Evolutionary conservation across 1,140 invertebrate genomes (phyloP).

Genomic region (Dendroctonus valens): DNA sequence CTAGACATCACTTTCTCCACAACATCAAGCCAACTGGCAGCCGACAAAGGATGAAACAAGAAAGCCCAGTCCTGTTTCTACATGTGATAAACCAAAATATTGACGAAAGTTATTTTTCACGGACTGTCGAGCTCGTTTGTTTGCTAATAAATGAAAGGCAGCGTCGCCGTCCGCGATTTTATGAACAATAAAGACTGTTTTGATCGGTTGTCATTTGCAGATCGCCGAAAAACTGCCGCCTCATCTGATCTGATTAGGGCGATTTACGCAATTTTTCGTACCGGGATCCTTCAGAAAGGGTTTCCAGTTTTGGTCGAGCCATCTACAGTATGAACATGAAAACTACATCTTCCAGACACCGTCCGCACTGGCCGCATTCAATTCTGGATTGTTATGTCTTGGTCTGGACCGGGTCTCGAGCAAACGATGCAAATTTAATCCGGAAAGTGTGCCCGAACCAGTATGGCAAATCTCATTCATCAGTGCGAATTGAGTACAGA

Average conservation of each 20-base stretch:
- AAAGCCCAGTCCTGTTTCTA: slow-evolving; percentile 3
- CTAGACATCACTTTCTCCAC: too few relatives aligned
- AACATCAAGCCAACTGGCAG: too few relatives aligned
- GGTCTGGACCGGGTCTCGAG: slow-evolving; percentile 1
- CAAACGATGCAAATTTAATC: slow-evolving; percentile 33
- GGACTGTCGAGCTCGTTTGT: slow-evolving; percentile 5
- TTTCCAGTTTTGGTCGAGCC: too few relatives aligned
- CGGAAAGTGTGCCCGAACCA: slow-evolving; percentile 25
- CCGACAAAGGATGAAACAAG: too few relatives aligned
- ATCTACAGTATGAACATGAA: too few relatives aligned
- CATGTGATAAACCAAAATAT: slow-evolving; percentile 20
- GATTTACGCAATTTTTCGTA: too few relatives aligned
- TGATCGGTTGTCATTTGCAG: slow-evolving; percentile 28
- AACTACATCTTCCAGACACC: too few relatives aligned
- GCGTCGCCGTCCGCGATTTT: slow-evolving; percentile 2
- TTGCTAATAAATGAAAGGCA: slow-evolving; percentile 13
- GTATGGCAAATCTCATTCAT: slow-evolving; percentile 38
- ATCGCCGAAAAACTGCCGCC: too few relatives aligned
- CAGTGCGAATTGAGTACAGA: slow-evolving; percentile 30
- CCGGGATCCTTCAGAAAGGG: too few relatives aligned
- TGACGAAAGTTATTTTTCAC: slow-evolving; percentile 19
- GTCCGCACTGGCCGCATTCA: too few relatives aligned
- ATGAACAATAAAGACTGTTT: slow-evolving; percentile 16
- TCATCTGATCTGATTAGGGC: too few relatives aligned
- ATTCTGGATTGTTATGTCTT: slow-evolving; percentile 2